phyloP scores from a whole-genome alignment of 2,888 invertebrate species.

The Labia minor region DNA sequence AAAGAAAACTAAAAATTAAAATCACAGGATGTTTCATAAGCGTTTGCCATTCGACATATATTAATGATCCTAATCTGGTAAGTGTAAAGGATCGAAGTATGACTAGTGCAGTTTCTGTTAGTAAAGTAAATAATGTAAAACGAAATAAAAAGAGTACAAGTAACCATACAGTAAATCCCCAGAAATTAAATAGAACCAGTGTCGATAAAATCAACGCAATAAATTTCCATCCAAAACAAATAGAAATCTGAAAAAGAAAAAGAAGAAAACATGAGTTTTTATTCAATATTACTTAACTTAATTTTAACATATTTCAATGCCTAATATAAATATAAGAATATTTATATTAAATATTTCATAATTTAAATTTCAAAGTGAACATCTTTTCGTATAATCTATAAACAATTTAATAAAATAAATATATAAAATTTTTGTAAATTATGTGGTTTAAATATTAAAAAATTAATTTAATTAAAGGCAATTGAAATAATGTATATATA shows the following conservation, averaged over 20 bases:
- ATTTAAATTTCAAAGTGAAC: too few relatives aligned
- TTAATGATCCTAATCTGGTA: slow-evolving; percentile 31
- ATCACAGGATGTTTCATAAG: slow-evolving; percentile 29
- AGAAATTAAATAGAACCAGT: slow-evolving; percentile 37
- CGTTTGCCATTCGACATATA: slow-evolving; percentile 30
- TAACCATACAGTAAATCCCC: slow-evolving; percentile 38
- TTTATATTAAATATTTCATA: too few relatives aligned
- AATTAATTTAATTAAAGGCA: too few relatives aligned
- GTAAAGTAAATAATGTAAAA: slow-evolving; percentile 33
- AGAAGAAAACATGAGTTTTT: too few relatives aligned
- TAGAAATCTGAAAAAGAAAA: slow-evolving; percentile 29
- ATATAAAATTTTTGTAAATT: too few relatives aligned
- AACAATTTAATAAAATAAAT: too few relatives aligned
- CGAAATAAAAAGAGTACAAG: slow-evolving; percentile 37
- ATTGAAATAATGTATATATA: too few relatives aligned
- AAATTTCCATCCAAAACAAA: slow-evolving; percentile 34
- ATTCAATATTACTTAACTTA: too few relatives aligned
- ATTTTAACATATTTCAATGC: too few relatives aligned
- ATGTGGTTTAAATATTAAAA: too few relatives aligned
- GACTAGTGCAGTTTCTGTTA: slow-evolving; percentile 33
- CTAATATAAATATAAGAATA: too few relatives aligned
- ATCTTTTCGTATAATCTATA: too few relatives aligned
- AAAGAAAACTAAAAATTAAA: slow-evolving; percentile 31
- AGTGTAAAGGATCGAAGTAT: slow-evolving; percentile 32
- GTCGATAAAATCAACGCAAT: slow-evolving; percentile 33